These are phyloP conservation scores for Cochlearius cochlearius DNA, from an alignment of 2,113 vertebrate species.

Conservation along the genomic window DNA sequence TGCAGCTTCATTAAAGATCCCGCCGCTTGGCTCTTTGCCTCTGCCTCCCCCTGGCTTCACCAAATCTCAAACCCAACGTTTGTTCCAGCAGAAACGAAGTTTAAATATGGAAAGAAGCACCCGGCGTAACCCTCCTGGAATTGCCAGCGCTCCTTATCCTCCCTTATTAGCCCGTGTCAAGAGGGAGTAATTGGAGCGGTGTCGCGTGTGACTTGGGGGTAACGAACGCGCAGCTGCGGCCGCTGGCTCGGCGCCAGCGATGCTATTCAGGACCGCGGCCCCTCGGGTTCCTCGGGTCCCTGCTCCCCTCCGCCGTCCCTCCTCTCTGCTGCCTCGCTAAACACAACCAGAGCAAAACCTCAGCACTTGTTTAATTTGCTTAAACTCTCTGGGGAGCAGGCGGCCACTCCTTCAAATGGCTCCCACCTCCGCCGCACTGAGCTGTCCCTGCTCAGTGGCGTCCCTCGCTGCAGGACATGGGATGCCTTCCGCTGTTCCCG, in stretches of 20 bases:
- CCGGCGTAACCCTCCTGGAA: neutral
- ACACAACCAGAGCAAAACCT: neutral
- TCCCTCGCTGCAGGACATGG: fast-evolving
- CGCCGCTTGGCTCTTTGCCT: neutral
- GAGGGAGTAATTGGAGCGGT: constrained; percentile 35
- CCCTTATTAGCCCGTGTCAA: constrained; percentile 28
- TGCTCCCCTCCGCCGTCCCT: neutral
- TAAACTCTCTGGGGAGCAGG: neutral
- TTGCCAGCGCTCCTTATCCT: neutral
- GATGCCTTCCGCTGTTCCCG: neutral
- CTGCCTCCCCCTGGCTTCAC: neutral
- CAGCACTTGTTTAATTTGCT: neutral
- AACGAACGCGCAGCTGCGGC: neutral
- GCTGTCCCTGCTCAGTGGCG: neutral
- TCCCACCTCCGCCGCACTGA: neutral
- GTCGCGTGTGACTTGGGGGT: neutral
- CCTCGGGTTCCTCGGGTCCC: neutral
- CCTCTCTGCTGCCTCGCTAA: neutral
- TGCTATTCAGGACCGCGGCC: neutral
- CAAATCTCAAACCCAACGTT: neutral
- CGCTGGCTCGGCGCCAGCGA: neutral
- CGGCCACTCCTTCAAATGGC: fast-evolving
- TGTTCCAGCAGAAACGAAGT: constrained; percentile 6
- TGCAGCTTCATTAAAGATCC: neutral
- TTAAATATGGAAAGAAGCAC: neutral